Conservation (phyloP, 2,113 vertebrate species). For the Eretmochelys imbricata region DNA sequence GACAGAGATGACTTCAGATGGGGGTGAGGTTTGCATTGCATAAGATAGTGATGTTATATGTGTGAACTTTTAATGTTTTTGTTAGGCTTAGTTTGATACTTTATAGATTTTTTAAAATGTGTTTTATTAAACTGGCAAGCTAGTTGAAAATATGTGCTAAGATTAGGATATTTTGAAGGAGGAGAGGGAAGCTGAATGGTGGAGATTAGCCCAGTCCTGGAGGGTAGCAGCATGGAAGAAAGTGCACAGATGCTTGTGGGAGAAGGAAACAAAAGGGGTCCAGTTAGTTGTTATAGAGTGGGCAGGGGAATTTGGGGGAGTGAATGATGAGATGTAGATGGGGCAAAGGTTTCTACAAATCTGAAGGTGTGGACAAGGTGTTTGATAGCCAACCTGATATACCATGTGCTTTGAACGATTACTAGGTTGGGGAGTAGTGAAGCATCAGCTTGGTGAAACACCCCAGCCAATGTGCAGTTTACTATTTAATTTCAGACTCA, state of each 20-base stretch:
- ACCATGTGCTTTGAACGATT: fast-evolving
- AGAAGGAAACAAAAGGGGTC: background rate
- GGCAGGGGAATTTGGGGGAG: background rate
- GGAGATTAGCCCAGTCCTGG: background rate
- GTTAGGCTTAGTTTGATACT: background rate
- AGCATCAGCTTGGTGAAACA: background rate
- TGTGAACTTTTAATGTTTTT: background rate
- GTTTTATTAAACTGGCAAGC: background rate
- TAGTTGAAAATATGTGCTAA: background rate
- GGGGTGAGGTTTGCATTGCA: background rate
- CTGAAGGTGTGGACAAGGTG: background rate
- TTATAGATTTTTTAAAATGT: constrained; percentile 4
- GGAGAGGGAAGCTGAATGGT: background rate
- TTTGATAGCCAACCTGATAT: background rate
- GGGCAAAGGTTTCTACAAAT: background rate
- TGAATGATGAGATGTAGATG: background rate
- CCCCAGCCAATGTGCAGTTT: background rate
- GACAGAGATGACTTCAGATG: background rate
- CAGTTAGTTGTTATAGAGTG: background rate
- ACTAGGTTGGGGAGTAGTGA: background rate
- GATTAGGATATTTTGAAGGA: constrained; percentile 12
- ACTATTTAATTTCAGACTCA: background rate
- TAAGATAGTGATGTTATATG: background rate
- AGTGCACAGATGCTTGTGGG: background rate
- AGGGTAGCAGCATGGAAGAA: background rate